Evolutionary conservation across 64 coral and sea anemone genomes (phyloP).

Genomic region (Exaiptasia diaphana): DNA sequence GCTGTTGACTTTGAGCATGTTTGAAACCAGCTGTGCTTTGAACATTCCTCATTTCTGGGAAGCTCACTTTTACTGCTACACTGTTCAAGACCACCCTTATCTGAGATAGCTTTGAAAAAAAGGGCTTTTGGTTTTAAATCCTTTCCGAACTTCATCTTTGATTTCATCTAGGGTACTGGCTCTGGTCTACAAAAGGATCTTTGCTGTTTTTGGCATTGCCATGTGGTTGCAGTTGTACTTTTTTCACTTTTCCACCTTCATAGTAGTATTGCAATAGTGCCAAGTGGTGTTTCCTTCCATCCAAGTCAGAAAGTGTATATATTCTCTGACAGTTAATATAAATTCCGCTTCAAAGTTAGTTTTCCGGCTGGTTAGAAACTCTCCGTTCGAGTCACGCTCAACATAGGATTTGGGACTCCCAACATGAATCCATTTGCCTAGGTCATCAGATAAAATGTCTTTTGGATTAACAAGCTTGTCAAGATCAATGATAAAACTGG

Average conservation of each 20-base stretch:
- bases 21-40: conserved; percentile 5
- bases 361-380: conserved; percentile 17
- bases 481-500: conserved; percentile 25
- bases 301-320: conserved; percentile 3
- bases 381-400: not conserved
- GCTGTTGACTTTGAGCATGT: conserved; percentile 6
- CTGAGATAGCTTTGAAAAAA: conserved; percentile 28
- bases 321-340: conserved; percentile 25
- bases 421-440: conserved; percentile 32
- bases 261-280: conserved; percentile 35
- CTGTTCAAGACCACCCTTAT: conserved; percentile 15
- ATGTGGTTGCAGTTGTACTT: conserved; percentile 16
- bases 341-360: conserved; percentile 23
- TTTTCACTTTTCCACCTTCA: conserved; percentile 17
- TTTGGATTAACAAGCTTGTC: conserved; percentile 21
- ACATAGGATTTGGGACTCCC: conserved; percentile 40
- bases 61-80: conserved; percentile 45
- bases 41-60: conserved; percentile 28
- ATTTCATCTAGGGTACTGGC: conserved; percentile 25
- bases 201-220: conserved; percentile 41
- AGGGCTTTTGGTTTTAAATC: conserved; percentile 6
- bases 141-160: not conserved
- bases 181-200: conserved; percentile 31
- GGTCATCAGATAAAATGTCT: conserved; percentile 22
- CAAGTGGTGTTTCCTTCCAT: conserved; percentile 14